Evolutionary conservation across 2,888 invertebrate genomes (phyloP).

Genomic region (Eilema sororculum): DNA sequence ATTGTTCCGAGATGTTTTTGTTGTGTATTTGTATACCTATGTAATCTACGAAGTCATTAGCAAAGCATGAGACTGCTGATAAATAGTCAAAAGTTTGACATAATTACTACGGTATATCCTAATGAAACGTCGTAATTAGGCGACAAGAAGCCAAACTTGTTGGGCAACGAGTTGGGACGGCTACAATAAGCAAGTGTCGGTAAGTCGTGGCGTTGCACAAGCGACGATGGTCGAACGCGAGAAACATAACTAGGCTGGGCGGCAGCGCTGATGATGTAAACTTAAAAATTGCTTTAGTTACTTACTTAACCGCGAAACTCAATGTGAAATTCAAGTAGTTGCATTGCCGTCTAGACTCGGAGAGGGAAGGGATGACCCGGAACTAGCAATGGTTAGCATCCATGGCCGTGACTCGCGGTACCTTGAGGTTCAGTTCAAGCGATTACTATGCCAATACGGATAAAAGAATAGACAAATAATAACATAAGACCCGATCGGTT

Average conservation of each 20-base stretch:
- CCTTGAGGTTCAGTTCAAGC: slow-evolving; percentile 44
- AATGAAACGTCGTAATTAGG: slow-evolving; percentile 81
- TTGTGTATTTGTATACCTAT: not conserved
- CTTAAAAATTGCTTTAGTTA: slow-evolving; percentile 86
- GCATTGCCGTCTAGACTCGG: slow-evolving; percentile 70
- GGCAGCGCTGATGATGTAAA: slow-evolving; percentile 83
- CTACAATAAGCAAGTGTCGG: slow-evolving; percentile 85
- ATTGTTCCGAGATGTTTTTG: not conserved
- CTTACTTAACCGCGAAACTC: slow-evolving; percentile 81
- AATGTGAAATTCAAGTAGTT: slow-evolving; percentile 80
- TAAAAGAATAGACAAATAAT: slow-evolving; percentile 16
- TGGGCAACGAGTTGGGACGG: slow-evolving; percentile 79
- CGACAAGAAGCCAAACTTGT: slow-evolving; percentile 82
- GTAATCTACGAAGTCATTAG: not conserved
- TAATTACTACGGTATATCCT: slow-evolving; percentile 66
- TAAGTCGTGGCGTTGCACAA: slow-evolving; percentile 82
- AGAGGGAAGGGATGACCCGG: slow-evolving; percentile 75
- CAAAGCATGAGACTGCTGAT: slow-evolving; percentile 21
- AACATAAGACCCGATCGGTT: slow-evolving; percentile 3
- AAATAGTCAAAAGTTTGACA: slow-evolving; percentile 56
- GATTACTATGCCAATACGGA: slow-evolving; percentile 35
- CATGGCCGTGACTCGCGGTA: slow-evolving; percentile 69
- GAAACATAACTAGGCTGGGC: slow-evolving; percentile 86
- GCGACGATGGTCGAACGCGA: slow-evolving; percentile 84
- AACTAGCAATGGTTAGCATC: slow-evolving; percentile 64